phyloP scores from a whole-genome alignment of 2,888 invertebrate genomes.

The Eudemis profundana region DNA sequence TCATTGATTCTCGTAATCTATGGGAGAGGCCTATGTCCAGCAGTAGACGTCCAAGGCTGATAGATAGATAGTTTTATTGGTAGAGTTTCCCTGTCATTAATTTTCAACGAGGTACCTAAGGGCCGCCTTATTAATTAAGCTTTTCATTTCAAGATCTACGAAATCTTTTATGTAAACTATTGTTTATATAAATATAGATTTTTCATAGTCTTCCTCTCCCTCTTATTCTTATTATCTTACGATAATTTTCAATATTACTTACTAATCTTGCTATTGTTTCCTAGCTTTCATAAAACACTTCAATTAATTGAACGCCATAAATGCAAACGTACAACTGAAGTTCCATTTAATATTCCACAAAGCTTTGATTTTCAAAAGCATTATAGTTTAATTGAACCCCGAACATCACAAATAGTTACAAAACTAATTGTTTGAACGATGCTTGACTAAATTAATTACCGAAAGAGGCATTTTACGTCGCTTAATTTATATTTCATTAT shows the following conservation, averaged over 20 bases:
- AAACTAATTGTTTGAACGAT: background rate
- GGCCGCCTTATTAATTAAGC: too few species aligned
- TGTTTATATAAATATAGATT: too few species aligned
- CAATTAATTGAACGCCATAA: background rate
- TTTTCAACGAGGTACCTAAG: too few species aligned
- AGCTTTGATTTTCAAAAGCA: constrained; percentile 18
- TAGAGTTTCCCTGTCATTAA: too few species aligned
- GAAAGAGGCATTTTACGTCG: background rate
- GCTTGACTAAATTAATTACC: constrained; percentile 1
- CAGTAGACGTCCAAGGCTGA: too few species aligned
- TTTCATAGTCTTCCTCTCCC: too few species aligned
- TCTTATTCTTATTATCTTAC: background rate
- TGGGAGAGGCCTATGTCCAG: too few species aligned
- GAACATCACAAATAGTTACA: background rate
- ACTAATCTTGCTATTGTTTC: too few species aligned
- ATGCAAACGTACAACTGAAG: background rate
- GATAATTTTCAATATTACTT: background rate
- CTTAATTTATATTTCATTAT: background rate
- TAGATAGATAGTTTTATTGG: too few species aligned
- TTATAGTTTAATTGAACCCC: background rate
- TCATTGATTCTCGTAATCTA: too few species aligned
- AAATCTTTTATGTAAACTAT: too few species aligned
- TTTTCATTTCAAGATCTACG: too few species aligned
- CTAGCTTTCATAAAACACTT: background rate
- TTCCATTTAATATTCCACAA: background rate